These are phyloP conservation scores for Sebastes oblongus DNA, from an alignment of 2,797 vertebrate genomes.

Conservation along the genomic window DNA sequence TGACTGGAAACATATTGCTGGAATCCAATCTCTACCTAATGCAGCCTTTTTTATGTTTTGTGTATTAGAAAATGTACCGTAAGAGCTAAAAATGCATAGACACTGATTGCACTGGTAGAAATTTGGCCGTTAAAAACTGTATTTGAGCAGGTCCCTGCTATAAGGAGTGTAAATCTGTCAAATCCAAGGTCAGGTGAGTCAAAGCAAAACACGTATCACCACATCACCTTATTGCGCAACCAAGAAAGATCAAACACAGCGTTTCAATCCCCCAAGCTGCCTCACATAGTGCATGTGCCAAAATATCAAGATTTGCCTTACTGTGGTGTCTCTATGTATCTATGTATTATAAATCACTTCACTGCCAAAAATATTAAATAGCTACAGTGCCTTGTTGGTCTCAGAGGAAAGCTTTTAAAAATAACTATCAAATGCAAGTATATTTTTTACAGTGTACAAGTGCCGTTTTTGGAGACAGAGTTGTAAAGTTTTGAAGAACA, in stretches of 20 bases:
- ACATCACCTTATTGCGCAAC: conserved; percentile 4
- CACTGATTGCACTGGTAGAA: conserved; percentile 47
- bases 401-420: conserved; percentile 69
- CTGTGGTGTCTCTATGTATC: conserved; percentile 45
- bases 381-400: conserved; percentile 77
- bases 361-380: conserved; percentile 72
- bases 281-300: conserved; percentile 58
- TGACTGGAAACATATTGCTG: conserved; percentile 49
- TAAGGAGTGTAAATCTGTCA: conserved; percentile 49
- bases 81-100: conserved; percentile 34
- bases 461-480: conserved; percentile 47
- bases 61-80: conserved; percentile 34
- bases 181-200: conserved; percentile 44
- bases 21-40: conserved; percentile 44
- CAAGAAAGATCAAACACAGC: conserved; percentile 15
- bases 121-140: conserved; percentile 22
- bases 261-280: conserved; percentile 45
- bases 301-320: conserved; percentile 70
- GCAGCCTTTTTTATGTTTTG: conserved; percentile 31
- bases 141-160: conserved; percentile 1
- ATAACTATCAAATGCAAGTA: conserved; percentile 64
- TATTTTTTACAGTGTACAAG: conserved; percentile 73
- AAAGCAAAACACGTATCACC: neutral
- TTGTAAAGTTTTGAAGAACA: conserved; percentile 41
- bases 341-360: conserved; percentile 53